Evolutionary conservation across 2,888 invertebrate species (phyloP).

Genomic region (Pristionchus exspectatus): DNA sequence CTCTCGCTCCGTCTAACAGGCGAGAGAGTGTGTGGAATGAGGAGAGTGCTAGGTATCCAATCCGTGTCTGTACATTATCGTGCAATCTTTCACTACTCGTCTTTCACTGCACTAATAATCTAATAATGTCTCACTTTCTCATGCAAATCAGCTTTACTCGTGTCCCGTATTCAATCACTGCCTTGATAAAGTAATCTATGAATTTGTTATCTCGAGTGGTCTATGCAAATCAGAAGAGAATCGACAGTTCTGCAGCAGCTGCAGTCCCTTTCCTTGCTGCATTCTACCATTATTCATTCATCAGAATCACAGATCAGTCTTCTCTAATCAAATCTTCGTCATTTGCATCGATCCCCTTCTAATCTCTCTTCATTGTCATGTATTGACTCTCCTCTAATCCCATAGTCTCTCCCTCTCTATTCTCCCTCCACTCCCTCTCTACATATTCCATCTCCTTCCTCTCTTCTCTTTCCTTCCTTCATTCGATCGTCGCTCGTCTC

Average conservation of each 20-base stretch:
- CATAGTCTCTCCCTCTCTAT: constrained; percentile 19
- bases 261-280: neutral
- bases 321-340: neutral
- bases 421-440: neutral
- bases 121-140: neutral
- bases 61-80: constrained; percentile 40
- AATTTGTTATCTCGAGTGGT: neutral
- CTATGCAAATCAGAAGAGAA: neutral
- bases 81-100: constrained; percentile 1
- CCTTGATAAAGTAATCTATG: neutral
- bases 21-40: neutral
- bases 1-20: too few species aligned
- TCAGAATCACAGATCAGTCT: neutral
- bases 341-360: neutral
- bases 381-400: neutral
- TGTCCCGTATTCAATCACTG: constrained; percentile 3
- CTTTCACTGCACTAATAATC: constrained; percentile 26
- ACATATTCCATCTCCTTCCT: neutral
- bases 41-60: neutral
- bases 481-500: constrained; percentile 53
- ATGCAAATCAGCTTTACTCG: constrained; percentile 47
- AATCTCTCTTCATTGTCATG: constrained; percentile 47
- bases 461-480: neutral
- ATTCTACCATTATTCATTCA: neutral
- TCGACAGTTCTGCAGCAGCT: neutral